Base-by-base conservation (phyloP, 2,888 invertebrate species). In the Eristalis pertinax region DNA sequence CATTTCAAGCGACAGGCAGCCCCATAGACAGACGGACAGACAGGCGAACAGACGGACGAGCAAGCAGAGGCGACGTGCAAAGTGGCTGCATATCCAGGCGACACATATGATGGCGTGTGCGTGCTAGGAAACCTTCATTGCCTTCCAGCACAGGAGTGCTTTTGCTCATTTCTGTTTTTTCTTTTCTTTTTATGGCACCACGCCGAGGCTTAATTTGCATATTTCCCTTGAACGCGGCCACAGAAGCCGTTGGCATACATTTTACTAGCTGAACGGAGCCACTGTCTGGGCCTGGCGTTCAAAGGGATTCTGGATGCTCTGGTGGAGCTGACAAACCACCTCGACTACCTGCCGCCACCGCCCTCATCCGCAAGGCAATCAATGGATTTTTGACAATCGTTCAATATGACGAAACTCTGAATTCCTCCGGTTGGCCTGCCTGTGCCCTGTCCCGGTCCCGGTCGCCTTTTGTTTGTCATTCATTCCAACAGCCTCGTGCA, bases 71-170 rank as follows among this genome's bases (percentile, higher is more conserved):
- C 56, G 72, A 73, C 73, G 74, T 72, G 67, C 67, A 80, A 80
- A 67, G 79, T 80, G 79, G 73, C 67, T 73, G 68, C 73, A 56
- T 32, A 60, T 67, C 24, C 58, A 79, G 79, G 79, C 73, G 79
- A 79, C 79, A 72, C 43, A 73, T 73, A 60, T 67, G 72, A 73
- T 73, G 72, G 65, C 65, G 60, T 65, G 67, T 80, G 80, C 80
- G 80, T 80, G 73, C 67, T 63, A 63, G 73, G 73, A 80, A 74
- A 80, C 50, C 62, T 62, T 80, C 80, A 74, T 80, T 29, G 62
- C 50, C 24, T 62, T 68, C n/a, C n/a, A 7, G 19, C 32, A 41
- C 29, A 43, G 43, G 24, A 62, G 68, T n/a, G 32, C 24, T 11
- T 50, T 15, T 15, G 2, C 8, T 3, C 11, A 1, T 22, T 29